These are phyloP conservation scores for Cavia aperea DNA, from an alignment of 2,113 vertebrate species.

Conservation along the genomic window DNA sequence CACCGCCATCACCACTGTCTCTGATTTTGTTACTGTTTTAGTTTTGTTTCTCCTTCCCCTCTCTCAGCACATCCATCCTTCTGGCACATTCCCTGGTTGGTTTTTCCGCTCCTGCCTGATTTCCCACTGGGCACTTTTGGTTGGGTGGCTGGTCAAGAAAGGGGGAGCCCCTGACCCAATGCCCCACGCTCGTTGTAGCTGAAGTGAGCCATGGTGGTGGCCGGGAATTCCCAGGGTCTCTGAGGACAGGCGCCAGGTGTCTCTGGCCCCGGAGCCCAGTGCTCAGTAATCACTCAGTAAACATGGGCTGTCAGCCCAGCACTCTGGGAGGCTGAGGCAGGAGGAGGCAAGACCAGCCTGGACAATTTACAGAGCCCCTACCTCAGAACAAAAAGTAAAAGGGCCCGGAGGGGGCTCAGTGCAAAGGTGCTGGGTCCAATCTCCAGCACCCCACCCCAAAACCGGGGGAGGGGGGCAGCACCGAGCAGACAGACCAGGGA, in stretches of 20 bases:
- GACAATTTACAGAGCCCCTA: neutral
- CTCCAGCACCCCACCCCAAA: neutral
- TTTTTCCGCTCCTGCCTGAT: neutral
- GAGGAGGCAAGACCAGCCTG: neutral
- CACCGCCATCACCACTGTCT: slow-evolving; percentile 63
- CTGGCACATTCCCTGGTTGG: slow-evolving; percentile 9
- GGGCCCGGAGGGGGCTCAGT: neutral
- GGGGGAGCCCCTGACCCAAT: neutral
- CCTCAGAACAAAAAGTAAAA: neutral
- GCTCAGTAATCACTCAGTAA: accelerated
- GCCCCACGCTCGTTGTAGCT: neutral
- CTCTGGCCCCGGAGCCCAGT: neutral
- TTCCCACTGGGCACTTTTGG: neutral
- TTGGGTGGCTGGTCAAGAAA: slow-evolving; percentile 69
- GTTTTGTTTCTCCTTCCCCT: slow-evolving; percentile 22
- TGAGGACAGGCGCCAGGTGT: neutral
- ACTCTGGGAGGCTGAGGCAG: neutral
- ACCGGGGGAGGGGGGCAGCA: neutral
- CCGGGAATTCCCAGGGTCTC: neutral
- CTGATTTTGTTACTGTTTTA: slow-evolving; percentile 58
- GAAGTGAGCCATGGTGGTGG: neutral
- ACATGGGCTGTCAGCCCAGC: neutral
- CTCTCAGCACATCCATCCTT: slow-evolving; percentile 50
- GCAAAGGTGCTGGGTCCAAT: neutral
- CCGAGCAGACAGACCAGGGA: too few species aligned